Percentiles rank a stretch among this genome's conserved stretches.
These are phyloP conservation scores for Phengaris alcon DNA, from an alignment of 2,888 invertebrate species.

Conservation along the genomic window DNA sequence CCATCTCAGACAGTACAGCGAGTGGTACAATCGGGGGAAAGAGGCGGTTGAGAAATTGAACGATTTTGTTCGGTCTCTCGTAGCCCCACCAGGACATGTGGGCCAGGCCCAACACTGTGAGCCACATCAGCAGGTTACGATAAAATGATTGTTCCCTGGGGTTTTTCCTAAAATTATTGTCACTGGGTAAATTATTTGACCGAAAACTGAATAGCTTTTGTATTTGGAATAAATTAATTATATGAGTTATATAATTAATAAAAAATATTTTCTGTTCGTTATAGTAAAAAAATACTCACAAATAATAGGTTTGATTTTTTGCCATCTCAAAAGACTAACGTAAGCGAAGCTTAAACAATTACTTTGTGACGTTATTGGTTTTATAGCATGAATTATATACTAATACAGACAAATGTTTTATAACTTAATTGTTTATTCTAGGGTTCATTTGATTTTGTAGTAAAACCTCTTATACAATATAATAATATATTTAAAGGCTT, in stretches of 20 bases:
- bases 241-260: no score
- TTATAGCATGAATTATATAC: neutral
- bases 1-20: neutral
- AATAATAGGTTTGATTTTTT: constrained; percentile 4
- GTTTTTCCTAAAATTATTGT: neutral
- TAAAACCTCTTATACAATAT: neutral
- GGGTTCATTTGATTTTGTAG: neutral
- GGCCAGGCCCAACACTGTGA: neutral
- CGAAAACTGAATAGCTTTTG: no score
- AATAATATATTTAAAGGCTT: neutral
- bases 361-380: no score
- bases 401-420: neutral
- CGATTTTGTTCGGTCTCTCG: neutral
- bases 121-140: constrained; percentile 20
- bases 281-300: neutral
- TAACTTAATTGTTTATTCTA: neutral
- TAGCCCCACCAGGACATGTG: constrained; percentile 14
- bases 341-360: neutral
- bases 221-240: no score
- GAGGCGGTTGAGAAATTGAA: neutral
- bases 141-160: constrained; percentile 5
- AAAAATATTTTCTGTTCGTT: no score
- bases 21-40: neutral
- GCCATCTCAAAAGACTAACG: neutral
- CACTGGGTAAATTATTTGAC: neutral